Conservation (phyloP, 2,797 vertebrate genomes). For the Sebastes hubbsi region DNA sequence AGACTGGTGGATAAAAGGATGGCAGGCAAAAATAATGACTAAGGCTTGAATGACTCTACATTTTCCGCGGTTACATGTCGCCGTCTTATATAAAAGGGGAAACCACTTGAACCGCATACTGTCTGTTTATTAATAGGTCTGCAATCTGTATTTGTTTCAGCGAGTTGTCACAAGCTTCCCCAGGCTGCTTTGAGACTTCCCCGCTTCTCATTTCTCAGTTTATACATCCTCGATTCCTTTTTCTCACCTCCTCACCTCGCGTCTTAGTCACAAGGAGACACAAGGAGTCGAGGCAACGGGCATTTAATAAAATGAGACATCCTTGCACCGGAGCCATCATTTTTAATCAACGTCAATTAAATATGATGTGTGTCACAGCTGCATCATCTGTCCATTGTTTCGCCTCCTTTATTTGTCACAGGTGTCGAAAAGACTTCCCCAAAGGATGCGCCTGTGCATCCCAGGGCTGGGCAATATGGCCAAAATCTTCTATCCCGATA, state of each 20-base stretch:
- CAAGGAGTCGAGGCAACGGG: too few species aligned
- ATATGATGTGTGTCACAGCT: too few species aligned
- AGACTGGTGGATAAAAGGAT: not conserved
- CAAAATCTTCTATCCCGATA: too few species aligned
- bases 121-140: conserved; percentile 36
- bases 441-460: too few species aligned
- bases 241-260: not conserved
- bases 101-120: conserved; percentile 8
- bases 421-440: too few species aligned
- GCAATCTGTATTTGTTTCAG: conserved; percentile 25
- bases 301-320: too few species aligned
- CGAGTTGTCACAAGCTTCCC: conserved; percentile 32
- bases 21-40: not conserved
- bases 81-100: conserved; percentile 33
- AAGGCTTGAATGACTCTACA: conserved; percentile 4
- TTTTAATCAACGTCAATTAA: too few species aligned
- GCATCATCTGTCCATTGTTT: too few species aligned
- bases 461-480: too few species aligned
- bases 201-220: not conserved
- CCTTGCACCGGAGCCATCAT: too few species aligned
- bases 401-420: too few species aligned
- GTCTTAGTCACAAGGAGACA: not conserved
- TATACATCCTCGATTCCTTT: not conserved
- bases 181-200: not conserved
- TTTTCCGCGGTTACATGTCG: conserved; percentile 28